Conservation (phyloP, 2,797 vertebrate species). For the Darevskia nairensis region DNA sequence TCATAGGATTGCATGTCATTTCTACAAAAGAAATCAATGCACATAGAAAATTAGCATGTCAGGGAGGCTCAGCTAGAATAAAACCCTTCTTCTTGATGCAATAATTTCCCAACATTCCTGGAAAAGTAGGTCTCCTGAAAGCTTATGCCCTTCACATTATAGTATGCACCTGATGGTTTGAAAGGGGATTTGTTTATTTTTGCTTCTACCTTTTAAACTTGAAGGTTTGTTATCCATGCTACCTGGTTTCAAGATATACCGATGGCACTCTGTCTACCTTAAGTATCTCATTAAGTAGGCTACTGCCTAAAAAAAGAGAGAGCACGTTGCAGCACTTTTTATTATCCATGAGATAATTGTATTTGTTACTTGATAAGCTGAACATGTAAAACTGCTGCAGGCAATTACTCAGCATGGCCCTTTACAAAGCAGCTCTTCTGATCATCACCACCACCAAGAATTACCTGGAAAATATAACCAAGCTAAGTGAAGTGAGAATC, state of each 20-base stretch:
- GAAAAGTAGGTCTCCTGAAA: neutral
- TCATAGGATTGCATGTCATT: neutral
- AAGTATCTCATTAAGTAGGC: neutral
- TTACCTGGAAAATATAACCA: neutral
- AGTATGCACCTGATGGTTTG: neutral
- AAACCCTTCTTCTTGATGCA: neutral
- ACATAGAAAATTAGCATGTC: neutral
- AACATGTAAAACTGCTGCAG: slow-evolving; percentile 1
- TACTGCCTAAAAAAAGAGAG: neutral
- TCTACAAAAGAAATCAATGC: neutral
- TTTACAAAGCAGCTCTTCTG: neutral
- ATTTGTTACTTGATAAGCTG: slow-evolving; percentile 7
- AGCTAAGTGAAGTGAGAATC: neutral
- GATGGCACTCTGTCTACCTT: neutral
- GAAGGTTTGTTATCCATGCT: neutral
- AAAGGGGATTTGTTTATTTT: neutral
- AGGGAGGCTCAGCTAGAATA: neutral
- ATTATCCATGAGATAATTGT: neutral
- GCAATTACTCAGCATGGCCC: slow-evolving; percentile 3
- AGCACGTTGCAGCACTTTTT: neutral
- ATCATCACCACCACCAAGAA: neutral
- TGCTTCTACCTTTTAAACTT: neutral
- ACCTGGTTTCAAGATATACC: neutral
- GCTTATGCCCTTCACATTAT: neutral
- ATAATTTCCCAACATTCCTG: neutral